Conservation (phyloP, 2,888 invertebrate species). For the Hydrotaea cyrtoneurina region DNA sequence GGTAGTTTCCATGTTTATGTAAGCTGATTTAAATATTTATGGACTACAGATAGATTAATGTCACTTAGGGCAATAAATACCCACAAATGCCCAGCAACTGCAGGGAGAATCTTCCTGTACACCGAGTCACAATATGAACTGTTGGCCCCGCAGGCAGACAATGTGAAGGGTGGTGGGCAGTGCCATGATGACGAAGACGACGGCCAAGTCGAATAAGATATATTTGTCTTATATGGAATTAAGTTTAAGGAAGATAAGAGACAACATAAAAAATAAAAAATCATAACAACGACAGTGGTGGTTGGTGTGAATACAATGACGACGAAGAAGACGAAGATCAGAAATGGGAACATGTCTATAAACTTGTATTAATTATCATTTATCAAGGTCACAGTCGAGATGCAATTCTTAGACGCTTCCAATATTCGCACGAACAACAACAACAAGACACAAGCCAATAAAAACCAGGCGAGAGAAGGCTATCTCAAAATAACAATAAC, state of each 20-base stretch:
- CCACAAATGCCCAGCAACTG: constrained; percentile 38
- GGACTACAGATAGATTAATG: constrained; percentile 62
- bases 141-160: too few species aligned
- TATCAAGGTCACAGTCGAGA: constrained; percentile 63
- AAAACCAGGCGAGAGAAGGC: neutral
- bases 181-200: neutral
- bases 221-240: constrained; percentile 45
- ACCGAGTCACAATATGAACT: neutral
- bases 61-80: constrained; percentile 59
- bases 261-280: constrained; percentile 41
- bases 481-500: constrained; percentile 56
- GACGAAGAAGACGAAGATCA: neutral
- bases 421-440: neutral
- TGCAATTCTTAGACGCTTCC: constrained; percentile 59
- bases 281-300: neutral
- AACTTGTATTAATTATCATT: constrained; percentile 65
- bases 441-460: neutral
- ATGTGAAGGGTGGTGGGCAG: too few species aligned
- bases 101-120: neutral
- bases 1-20: constrained; percentile 40
- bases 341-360: constrained; percentile 53
- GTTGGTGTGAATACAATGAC: constrained; percentile 10
- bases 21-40: constrained; percentile 58
- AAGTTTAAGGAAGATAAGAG: constrained; percentile 43
- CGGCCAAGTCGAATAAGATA: constrained; percentile 13